These are phyloP conservation scores for Rhorus exstirpatorius DNA, from an alignment of 2,888 invertebrate species.

Conservation along the genomic window DNA sequence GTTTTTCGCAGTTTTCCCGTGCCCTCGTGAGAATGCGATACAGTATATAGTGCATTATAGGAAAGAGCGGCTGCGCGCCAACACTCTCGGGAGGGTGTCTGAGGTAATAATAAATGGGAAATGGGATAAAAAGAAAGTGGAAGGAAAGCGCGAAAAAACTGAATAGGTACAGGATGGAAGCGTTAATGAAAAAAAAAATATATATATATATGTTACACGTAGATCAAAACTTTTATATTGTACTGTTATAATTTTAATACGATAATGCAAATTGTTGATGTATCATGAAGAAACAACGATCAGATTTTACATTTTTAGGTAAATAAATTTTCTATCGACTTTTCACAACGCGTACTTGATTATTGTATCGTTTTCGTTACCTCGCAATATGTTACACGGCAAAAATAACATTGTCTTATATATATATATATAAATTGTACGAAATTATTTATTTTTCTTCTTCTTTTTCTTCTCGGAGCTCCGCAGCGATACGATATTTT, in stretches of 20 bases:
- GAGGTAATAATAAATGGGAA: no score
- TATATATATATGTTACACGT: conserved; percentile 33
- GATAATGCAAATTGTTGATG: conserved; percentile 55
- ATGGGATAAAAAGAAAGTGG: no score
- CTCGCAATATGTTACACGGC: not conserved
- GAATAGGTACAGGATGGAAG: no score
- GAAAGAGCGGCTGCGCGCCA: no score
- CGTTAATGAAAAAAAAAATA: no score
- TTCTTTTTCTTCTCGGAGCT: conserved; percentile 26
- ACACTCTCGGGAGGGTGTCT: no score
- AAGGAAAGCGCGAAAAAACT: no score
- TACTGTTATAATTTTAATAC: conserved; percentile 54
- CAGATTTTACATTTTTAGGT: conserved; percentile 64
- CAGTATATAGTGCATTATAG: no score
- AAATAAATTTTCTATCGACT: conserved; percentile 66
- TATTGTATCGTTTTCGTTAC: not conserved
- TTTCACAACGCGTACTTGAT: conserved; percentile 42
- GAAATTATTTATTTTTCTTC: conserved; percentile 42
- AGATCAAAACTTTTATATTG: conserved; percentile 60
- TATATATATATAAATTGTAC: no score
- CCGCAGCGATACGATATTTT: conserved; percentile 53
- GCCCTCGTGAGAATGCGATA: no score
- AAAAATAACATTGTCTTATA: conserved; percentile 13
- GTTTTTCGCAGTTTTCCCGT: no score
- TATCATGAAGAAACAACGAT: conserved; percentile 41